phyloP scores from a whole-genome alignment of 2,797 vertebrate genomes.

The Meda fulgida region DNA sequence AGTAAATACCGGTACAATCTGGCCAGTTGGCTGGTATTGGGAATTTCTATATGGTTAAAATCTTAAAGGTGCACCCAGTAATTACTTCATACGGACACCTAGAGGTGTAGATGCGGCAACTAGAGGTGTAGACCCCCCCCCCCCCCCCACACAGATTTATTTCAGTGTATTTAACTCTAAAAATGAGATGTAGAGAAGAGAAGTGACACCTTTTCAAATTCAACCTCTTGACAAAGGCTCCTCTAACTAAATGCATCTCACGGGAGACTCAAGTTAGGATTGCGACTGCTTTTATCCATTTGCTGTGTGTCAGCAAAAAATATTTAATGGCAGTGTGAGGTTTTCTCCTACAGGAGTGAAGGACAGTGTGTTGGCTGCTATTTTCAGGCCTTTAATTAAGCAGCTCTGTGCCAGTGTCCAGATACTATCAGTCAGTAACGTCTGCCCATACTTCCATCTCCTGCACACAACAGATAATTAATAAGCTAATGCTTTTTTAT shows the following conservation, averaged over 20 bases:
- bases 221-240: background rate
- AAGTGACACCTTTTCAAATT: conserved; percentile 10
- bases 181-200: background rate
- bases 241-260: conserved; percentile 3
- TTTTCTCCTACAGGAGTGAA: conserved; percentile 37
- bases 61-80: background rate
- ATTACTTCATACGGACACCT: background rate
- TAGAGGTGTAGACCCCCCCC: too few species aligned
- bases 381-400: conserved; percentile 61
- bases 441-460: conserved; percentile 47
- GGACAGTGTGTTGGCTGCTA: conserved; percentile 48
- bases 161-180: background rate
- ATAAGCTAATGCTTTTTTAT: conserved; percentile 35
- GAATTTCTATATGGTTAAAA: background rate
- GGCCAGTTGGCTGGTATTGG: conserved; percentile 18
- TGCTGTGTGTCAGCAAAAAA: conserved; percentile 31
- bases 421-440: conserved; percentile 56
- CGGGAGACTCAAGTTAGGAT: conserved; percentile 4
- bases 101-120: background rate
- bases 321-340: conserved; percentile 27
- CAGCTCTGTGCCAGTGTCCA: conserved; percentile 46
- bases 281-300: conserved; percentile 14
- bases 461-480: conserved; percentile 49
- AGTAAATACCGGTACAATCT: conserved; percentile 44
- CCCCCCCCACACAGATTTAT: too few species aligned